Base-by-base conservation (phyloP, 2,113 vertebrate genomes). In the Brienomyrus longianalis region DNA sequence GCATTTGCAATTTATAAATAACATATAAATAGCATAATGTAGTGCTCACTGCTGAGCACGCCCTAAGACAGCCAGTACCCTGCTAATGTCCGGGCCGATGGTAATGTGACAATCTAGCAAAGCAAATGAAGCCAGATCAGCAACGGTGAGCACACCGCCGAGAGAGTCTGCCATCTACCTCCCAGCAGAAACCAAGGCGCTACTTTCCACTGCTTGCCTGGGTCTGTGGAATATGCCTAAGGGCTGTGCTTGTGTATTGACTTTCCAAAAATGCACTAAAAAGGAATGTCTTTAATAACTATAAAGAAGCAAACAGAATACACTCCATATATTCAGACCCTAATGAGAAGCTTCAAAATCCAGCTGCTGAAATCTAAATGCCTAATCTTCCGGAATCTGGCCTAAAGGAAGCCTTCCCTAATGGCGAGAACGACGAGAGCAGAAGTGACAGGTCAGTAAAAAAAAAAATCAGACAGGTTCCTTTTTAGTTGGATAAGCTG, bases 61-160 rank as follows among this genome's bases (percentile, higher is more conserved):
- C 3, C 4, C 31, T 77, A 27, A 74, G 66, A 13, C 27, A 13
- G 62, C 10, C 15, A 77, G 70, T 19, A 77, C 43, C 6, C 35
- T 43, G 74, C 74, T 80, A 80, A 80, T 19, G 74, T 43, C 19
- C 74, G 2, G 11, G 31, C 35, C 35, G 13, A 43, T 2, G 31
- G 35, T 80, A 56, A 56, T 7, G 54, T 6, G 6, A 39, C 70
- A 3, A 80, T 19, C 15, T 13, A 19, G 13, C 5, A 5, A 43
- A 7, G 35, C 74, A 19, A 39, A 4, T 62, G 19, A 19, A 19
- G 2, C 23, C 56, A 10, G 21, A 62, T 6, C 23, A 1, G 54
- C 6, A 1, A 8, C 5, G 1, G 19, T 3, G 23, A 10, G 3
- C 23, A n/a, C 23, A 9, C n/a, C 0, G 59, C n/a, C 0, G 2